Conservation (phyloP, 37 sponge, comb jelly and placozoan genomes). For the Axinella damicornis region DNA sequence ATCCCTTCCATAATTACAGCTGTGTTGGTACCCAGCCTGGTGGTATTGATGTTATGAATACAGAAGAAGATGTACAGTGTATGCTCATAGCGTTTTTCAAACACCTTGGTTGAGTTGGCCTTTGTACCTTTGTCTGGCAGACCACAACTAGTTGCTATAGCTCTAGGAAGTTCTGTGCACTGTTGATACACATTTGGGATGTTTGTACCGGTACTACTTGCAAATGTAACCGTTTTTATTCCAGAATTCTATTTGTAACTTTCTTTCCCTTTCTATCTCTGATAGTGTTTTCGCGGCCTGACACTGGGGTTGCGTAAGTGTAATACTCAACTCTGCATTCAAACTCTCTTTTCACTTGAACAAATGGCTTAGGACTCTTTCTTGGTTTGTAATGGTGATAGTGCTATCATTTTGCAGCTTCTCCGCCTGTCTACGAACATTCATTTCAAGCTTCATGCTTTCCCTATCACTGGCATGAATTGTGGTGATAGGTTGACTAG, state of each 20-base stretch:
- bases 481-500: neutral
- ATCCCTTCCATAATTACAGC: constrained; percentile 32
- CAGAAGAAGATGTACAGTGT: neutral
- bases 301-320: neutral
- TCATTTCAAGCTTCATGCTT: neutral
- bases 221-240: constrained; percentile 28
- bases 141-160: constrained; percentile 24
- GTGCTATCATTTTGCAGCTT: neutral
- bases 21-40: neutral
- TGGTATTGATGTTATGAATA: neutral
- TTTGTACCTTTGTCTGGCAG: constrained; percentile 41
- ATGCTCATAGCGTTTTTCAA: constrained; percentile 26
- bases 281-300: neutral
- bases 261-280: constrained; percentile 29
- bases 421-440: neutral
- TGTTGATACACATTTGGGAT: constrained; percentile 8
- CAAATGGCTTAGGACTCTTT: constrained; percentile 1
- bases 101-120: constrained; percentile 29
- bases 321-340: constrained; percentile 2
- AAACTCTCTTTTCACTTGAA: constrained; percentile 7
- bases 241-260: constrained; percentile 16
- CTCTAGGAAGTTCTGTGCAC: constrained; percentile 40
- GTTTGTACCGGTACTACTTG: neutral
- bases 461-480: neutral
- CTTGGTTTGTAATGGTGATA: neutral